Evolutionary conservation across 2,797 vertebrate genomes (phyloP), one percentile per base, ranked within the genome.

Genomic region (Spinus olivaceus): DNA sequence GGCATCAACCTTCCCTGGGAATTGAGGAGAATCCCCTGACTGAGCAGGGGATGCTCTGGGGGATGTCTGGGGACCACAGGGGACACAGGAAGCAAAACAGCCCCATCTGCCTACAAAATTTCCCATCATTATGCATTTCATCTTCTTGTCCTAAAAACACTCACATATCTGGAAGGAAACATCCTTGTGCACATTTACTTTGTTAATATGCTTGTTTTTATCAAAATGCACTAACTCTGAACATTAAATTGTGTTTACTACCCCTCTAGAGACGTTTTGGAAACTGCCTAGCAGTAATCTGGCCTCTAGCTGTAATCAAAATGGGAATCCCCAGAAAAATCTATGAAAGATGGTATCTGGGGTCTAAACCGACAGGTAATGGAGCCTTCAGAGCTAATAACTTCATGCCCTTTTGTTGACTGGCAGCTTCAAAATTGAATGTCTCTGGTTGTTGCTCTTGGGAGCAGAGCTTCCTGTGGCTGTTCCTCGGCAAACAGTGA

Each of bases 381-480:
- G 50, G 84, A 96, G 84, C 94, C 93, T 92, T 94, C 89, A 88
- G 74, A 86, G 81, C 82, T 97, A 96, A 97, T 96, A 92, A 90
- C 87, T 91, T 97, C 88, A 83, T 97, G 86, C 70, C 74, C 90
- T 95, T 95, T 95, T 80, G 73, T 93, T 93, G 96, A 95, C 93
- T 97, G 96, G 95, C 94, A 97, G 84, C 73, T 96, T 97, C 83
- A 95, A 96, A 97, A 97, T 95, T 94, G 92, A 97, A 94, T 96
- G 92, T 96, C 91, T 95, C 78, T 97, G 82, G 51, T 93, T 88
- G 79, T 96, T 96, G 46, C 94, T 97, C 63, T 61, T 93, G 93
- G 94, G 95, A 97, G 89, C 81, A 94, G 90, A 97, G 81, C 82
- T 91, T 96, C 89, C 85, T 92, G 88, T 89, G 79, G 81, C 92